phyloP scores from a whole-genome alignment of 2,888 invertebrate genomes.

The Nematopogon swammerdamellus region DNA sequence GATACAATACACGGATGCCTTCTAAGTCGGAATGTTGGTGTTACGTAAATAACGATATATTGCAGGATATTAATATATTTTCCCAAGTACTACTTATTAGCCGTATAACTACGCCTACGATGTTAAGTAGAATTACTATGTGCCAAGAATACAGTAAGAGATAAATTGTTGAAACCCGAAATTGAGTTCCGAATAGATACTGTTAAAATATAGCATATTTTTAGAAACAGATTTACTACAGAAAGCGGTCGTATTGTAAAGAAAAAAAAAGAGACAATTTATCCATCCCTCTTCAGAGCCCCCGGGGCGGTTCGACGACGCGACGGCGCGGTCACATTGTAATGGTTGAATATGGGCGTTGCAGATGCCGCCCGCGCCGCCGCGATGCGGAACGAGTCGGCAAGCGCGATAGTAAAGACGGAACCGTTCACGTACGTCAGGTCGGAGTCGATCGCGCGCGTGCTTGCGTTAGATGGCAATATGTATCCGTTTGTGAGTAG shows the following conservation, averaged over 20 bases:
- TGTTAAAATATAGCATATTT: not conserved
- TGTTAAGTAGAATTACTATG: not conserved
- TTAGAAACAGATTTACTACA: not conserved
- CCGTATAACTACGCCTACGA: not conserved
- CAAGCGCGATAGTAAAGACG: conserved; percentile 19
- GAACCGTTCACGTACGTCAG: no score
- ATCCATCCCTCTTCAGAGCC: not conserved
- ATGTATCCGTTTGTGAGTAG: conserved; percentile 6
- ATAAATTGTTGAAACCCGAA: not conserved
- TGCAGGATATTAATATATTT: not conserved
- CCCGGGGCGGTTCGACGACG: not conserved
- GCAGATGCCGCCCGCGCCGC: conserved; percentile 54
- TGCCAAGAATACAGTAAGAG: not conserved
- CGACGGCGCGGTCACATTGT: conserved; percentile 2
- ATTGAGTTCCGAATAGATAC: not conserved
- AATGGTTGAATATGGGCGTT: conserved; percentile 48
- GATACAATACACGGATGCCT: not conserved
- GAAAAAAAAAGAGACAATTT: no score
- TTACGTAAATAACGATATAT: not conserved
- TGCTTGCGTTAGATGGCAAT: conserved; percentile 28
- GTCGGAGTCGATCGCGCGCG: conserved; percentile 26
- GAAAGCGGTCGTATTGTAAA: not conserved
- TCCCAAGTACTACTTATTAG: not conserved
- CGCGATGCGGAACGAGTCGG: conserved; percentile 26
- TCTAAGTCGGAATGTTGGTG: not conserved